These are phyloP conservation scores for Drusus annulatus DNA, from an alignment of 1,140 invertebrate species.

Conservation along the genomic window DNA sequence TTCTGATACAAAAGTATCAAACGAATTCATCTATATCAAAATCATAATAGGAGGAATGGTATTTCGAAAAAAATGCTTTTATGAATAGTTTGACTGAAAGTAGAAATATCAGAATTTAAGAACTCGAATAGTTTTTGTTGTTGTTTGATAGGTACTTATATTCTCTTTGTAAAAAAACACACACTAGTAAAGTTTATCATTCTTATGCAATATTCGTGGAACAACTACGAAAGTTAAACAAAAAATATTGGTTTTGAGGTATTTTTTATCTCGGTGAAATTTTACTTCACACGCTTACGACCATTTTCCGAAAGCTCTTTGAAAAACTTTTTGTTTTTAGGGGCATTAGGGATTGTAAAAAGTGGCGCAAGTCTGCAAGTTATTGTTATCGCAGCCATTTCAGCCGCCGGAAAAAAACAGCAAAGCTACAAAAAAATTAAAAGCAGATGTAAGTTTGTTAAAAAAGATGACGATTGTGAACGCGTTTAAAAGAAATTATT, in stretches of 20 bases:
- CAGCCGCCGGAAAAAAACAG: neutral
- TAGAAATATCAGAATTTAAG: neutral
- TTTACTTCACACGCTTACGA: neutral
- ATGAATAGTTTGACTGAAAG: neutral
- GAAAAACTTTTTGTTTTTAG: conserved; percentile 15
- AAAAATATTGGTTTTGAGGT: too few relatives aligned
- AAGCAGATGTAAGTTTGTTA: neutral
- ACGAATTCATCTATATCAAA: neutral
- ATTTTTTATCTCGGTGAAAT: conserved; percentile 3
- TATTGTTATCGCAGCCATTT: neutral
- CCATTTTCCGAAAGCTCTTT: neutral
- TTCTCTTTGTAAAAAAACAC: too few relatives aligned
- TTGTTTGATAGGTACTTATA: too few relatives aligned
- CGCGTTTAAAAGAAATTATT: neutral
- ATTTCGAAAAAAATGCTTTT: neutral
- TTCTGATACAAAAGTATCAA: conserved; percentile 4
- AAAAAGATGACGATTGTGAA: neutral
- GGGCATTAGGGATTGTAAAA: conserved; percentile 23
- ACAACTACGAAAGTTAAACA: neutral
- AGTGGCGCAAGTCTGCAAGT: conserved; percentile 2
- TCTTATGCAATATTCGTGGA: neutral
- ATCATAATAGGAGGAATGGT: neutral
- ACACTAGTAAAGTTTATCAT: neutral
- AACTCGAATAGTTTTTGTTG: neutral
- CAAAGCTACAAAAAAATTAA: neutral